Evolutionary conservation across 2,113 vertebrate genomes (phyloP).

Genomic region (Vidua macroura): DNA sequence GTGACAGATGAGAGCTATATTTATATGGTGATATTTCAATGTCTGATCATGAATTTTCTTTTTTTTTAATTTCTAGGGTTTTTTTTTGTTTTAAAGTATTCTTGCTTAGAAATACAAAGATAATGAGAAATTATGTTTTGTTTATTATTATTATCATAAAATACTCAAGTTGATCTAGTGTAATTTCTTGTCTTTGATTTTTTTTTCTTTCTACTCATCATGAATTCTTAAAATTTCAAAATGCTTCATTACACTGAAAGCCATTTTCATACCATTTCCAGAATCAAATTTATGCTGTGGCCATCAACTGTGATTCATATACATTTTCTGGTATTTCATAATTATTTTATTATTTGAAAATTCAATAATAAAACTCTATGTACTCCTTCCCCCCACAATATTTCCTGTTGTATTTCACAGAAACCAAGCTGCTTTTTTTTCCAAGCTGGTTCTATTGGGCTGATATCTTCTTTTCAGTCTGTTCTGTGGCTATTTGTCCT

Average conservation of each 20-base stretch:
- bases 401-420: neutral
- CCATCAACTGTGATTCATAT: neutral
- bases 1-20: neutral
- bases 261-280: neutral
- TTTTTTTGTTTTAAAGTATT: neutral
- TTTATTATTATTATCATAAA: neutral
- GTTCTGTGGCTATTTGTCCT: neutral
- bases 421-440: neutral
- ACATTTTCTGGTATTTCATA: neutral
- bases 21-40: neutral
- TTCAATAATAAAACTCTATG: neutral
- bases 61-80: neutral
- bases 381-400: rapidly evolving
- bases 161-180: neutral
- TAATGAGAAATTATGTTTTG: neutral
- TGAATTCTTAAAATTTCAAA: neutral
- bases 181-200: neutral
- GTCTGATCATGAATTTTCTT: neutral
- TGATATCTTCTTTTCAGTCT: neutral
- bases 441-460: neutral
- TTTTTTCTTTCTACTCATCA: neutral
- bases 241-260: neutral
- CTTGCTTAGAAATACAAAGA: neutral
- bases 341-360: neutral
- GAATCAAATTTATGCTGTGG: neutral